phyloP scores from a whole-genome alignment of 2,888 invertebrate genomes.

The Andrena marginata region DNA sequence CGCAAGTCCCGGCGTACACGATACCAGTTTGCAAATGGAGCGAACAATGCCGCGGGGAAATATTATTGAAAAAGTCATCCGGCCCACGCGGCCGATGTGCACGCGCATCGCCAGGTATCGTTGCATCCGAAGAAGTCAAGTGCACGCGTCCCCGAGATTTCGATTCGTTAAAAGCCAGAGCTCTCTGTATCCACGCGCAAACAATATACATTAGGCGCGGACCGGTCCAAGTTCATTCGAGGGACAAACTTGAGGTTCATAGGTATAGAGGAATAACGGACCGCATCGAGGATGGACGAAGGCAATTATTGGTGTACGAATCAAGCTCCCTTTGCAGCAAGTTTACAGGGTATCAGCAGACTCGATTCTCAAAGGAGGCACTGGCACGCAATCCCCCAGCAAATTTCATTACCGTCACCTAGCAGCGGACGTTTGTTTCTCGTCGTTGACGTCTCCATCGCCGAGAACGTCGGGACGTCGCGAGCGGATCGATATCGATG shows the following conservation, averaged over 20 bases:
- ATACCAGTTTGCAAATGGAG: conserved; percentile 55
- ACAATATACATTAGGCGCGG: too few species aligned
- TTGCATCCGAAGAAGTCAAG: neutral
- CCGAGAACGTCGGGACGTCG: conserved; percentile 22
- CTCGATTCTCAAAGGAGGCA: conserved; percentile 46
- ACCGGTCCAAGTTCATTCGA: too few species aligned
- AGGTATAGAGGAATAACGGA: too few species aligned
- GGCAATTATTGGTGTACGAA: too few species aligned
- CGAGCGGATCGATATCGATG: conserved; percentile 19
- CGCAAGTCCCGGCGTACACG: conserved; percentile 30
- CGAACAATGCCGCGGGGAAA: conserved; percentile 49
- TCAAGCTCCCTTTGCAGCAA: too few species aligned
- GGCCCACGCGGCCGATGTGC: conserved; percentile 49
- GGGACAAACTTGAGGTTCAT: too few species aligned
- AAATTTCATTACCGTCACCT: conserved; percentile 71
- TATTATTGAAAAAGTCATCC: conserved; percentile 58
- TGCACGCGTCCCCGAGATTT: neutral
- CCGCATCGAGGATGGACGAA: too few species aligned
- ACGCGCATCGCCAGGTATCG: conserved; percentile 41
- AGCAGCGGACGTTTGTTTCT: conserved; percentile 67
- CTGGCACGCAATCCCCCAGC: conserved; percentile 60
- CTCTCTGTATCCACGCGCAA: neutral
- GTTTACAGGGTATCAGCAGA: conserved; percentile 24
- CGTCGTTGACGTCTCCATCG: conserved; percentile 50
- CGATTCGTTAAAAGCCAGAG: conserved; percentile 13